Conservation (phyloP, 1,140 invertebrate genomes). For the Anoplophora glabripennis region DNA sequence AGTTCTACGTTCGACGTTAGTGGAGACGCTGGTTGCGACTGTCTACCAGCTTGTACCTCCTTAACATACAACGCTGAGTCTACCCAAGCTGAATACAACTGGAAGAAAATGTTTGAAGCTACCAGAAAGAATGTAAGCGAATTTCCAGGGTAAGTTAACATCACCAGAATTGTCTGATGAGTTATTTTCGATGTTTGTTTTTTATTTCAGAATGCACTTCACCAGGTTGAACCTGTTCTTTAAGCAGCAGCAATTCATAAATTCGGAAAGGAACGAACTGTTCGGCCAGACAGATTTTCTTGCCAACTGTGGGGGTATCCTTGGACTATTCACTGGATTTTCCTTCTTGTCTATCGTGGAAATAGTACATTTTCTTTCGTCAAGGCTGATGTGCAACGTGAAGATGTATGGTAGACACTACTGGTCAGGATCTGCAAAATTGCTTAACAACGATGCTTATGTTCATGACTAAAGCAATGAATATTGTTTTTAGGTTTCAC, state of each 20-base stretch:
- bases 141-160: conserved; percentile 42
- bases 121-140: conserved; percentile 41
- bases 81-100: conserved; percentile 60
- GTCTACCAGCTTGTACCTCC: conserved; percentile 65
- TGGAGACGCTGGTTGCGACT: conserved; percentile 53
- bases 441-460: conserved; percentile 38
- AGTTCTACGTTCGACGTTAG: conserved; percentile 10
- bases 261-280: conserved; percentile 60
- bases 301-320: conserved; percentile 64
- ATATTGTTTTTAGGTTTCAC: too few species aligned
- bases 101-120: conserved; percentile 39
- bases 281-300: conserved; percentile 64
- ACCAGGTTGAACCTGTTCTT: conserved; percentile 55
- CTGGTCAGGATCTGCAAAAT: conserved; percentile 40
- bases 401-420: conserved; percentile 38
- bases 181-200: not conserved
- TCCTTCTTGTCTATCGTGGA: conserved; percentile 64
- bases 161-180: not conserved
- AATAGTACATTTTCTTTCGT: conserved; percentile 62
- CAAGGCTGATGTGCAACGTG: conserved; percentile 52
- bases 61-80: conserved; percentile 65
- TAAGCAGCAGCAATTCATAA: conserved; percentile 64
- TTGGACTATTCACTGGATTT: conserved; percentile 66
- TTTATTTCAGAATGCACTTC: conserved; percentile 47
- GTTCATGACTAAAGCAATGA: conserved; percentile 17